Conservation (phyloP, 2,888 invertebrate species). For the Oeneis ivallda region DNA sequence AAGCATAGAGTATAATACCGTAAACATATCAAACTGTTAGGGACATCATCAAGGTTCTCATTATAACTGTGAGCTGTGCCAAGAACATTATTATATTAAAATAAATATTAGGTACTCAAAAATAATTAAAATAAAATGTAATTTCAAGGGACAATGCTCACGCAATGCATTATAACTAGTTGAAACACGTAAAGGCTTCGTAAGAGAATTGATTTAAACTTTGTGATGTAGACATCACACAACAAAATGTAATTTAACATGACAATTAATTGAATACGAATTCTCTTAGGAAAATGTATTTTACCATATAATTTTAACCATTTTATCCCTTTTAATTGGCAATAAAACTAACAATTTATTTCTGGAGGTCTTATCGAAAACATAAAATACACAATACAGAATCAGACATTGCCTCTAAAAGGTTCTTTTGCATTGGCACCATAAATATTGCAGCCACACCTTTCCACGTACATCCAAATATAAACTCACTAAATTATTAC, state of each 20-base stretch:
- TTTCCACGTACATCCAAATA: conserved; percentile 29
- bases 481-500: conserved; percentile 33
- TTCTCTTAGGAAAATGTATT: background rate
- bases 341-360: conserved; percentile 2
- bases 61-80: background rate
- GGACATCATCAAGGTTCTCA: background rate
- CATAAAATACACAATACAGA: background rate
- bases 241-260: too few relatives aligned
- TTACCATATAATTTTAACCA: background rate
- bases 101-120: too few relatives aligned
- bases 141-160: too few relatives aligned
- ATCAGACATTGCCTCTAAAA: background rate
- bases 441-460: conserved; percentile 21
- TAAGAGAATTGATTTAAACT: too few relatives aligned
- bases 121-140: too few relatives aligned
- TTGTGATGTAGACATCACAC: too few relatives aligned
- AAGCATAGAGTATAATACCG: background rate
- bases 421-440: background rate
- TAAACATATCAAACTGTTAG: background rate
- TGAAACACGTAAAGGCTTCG: too few relatives aligned
- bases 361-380: background rate
- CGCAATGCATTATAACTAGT: too few relatives aligned
- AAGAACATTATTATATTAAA: background rate
- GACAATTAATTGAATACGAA: background rate
- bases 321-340: background rate